Evolutionary conservation across 2,797 vertebrate species (phyloP).

Genomic region (Gobio occitaniae): DNA sequence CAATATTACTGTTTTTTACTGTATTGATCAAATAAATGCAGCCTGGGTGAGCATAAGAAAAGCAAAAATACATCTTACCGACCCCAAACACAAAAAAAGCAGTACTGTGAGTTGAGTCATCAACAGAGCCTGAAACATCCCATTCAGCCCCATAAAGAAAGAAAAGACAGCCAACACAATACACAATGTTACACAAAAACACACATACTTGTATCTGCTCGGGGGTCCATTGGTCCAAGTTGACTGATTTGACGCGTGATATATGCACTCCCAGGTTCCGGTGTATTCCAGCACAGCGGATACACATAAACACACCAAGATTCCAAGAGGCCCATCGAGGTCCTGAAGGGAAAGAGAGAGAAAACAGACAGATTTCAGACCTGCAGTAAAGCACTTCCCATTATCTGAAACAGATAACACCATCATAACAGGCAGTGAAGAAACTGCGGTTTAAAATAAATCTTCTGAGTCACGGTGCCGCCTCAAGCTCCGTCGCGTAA

Average conservation of each 20-base stretch:
- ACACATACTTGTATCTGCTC: conserved; percentile 94
- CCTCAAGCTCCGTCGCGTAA: not conserved
- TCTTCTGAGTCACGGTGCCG: conserved; percentile 56
- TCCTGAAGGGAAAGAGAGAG: conserved; percentile 74
- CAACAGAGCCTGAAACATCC: not conserved
- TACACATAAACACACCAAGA: conserved; percentile 98
- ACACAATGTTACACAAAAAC: not conserved
- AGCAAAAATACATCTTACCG: not conserved
- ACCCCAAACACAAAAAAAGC: not conserved
- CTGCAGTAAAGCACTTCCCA: conserved; percentile 33
- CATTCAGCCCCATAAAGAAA: not conserved
- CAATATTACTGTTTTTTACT: not conserved
- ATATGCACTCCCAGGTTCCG: conserved; percentile 98
- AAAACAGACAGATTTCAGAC: conserved; percentile 23
- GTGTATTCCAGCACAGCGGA: conserved; percentile 98
- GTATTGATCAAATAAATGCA: not conserved
- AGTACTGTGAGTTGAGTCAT: not conserved
- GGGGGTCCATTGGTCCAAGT: conserved; percentile 97
- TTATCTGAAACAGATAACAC: conserved; percentile 37
- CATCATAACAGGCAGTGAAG: conserved; percentile 37
- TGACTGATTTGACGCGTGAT: conserved; percentile 98
- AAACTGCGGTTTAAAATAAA: conserved; percentile 43
- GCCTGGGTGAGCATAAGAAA: not conserved
- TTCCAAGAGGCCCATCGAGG: conserved; percentile 99
- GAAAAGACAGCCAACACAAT: not conserved